Evolutionary conservation across 2,888 invertebrate genomes (phyloP).

Genomic region (Leuctra nigra): DNA sequence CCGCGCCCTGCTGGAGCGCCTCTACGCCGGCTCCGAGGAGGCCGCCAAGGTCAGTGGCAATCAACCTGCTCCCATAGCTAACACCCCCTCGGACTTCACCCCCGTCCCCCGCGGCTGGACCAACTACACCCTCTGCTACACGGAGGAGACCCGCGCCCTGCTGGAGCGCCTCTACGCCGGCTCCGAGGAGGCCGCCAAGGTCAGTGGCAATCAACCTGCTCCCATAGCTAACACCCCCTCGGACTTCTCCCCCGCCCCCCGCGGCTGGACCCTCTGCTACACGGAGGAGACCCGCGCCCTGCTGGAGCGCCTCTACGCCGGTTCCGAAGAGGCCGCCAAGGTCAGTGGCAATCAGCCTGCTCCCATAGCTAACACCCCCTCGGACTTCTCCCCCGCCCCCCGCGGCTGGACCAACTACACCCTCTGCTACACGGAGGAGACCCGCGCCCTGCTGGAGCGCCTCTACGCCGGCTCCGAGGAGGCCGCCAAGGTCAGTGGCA

Average conservation of each 20-base stretch:
- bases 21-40: constrained; percentile 48
- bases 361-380: constrained; percentile 17
- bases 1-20: constrained; percentile 55
- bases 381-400: constrained; percentile 31
- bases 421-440: constrained; percentile 66
- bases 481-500: constrained; percentile 43
- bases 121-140: constrained; percentile 74
- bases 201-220: no score
- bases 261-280: constrained; percentile 77
- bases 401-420: constrained; percentile 80
- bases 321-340: constrained; percentile 44
- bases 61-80: no score
- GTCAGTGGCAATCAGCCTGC: no score
- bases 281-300: constrained; percentile 60
- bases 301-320: constrained; percentile 54
- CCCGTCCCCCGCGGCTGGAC: constrained; percentile 59
- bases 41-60: constrained; percentile 44
- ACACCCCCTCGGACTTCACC: constrained; percentile 28
- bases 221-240: constrained; percentile 21
- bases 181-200: constrained; percentile 45
- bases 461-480: constrained; percentile 49
- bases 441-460: constrained; percentile 57
- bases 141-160: constrained; percentile 58
- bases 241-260: constrained; percentile 32
- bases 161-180: constrained; percentile 55